Evolutionary conservation across 2,888 invertebrate species (phyloP), one percentile per base, ranked within the genome.

Genomic region (Uropetala carovei): DNA sequence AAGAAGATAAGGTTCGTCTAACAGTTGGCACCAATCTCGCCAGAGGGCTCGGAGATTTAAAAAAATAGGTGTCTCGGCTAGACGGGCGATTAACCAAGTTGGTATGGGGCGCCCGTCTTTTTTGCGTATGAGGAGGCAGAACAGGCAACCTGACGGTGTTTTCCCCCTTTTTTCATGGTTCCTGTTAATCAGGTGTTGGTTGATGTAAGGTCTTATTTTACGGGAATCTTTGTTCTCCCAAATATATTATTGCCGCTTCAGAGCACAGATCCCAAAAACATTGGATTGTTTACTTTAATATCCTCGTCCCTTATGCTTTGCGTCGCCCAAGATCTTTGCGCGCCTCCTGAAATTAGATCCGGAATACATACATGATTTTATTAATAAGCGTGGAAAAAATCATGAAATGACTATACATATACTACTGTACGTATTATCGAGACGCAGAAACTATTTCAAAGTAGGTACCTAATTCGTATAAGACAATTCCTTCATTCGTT

Each of bases 71-170:
- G 75, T 22, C 75, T 27, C 75, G n/a, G 10, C 13, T 22, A 75
- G 75, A 27, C 75, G n/a, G 75, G 75, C 43, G 43, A 1, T 43
- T 43, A 43, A 43, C 43, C 43, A 43, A 43, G 43, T 3, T 43
- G 43, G 43, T 43, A 43, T 43, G 5, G 43, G 43, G 43, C 43
- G 3, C 43, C 43, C 43, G 43, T 43, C 43, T 43, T 43, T 43
- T 1, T 43, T 43, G 5, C 43, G 43, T 43, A 43, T 43, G 43
- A 43, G 43, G 43, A 43, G 43, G 5, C 83, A 27, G 10, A n/a
- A 30, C n/a, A 56, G 56, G 56, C 83, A 83, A 83, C 83, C 83
- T 83, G 83, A 83, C 43, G 57, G 57, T 57, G 56, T 56, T 57
- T 43, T 83, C 14, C 56, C 56, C 8, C n/a, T 57, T 57, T 43